phyloP scores from a whole-genome alignment of 2,113 vertebrate species.

The Andinoacara biseriatus region DNA sequence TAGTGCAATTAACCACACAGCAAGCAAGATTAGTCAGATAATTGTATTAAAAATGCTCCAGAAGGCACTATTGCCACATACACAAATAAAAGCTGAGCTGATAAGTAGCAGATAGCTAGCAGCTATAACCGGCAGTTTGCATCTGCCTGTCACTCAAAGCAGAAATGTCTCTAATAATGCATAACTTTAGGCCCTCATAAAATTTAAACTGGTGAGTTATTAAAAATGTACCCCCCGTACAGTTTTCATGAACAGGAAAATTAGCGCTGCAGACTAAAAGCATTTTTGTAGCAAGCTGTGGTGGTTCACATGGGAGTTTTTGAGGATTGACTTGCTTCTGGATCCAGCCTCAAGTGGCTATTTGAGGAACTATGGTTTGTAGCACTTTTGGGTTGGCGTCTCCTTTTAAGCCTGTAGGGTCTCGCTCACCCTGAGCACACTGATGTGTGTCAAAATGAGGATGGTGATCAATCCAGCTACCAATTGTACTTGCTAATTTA shows the following conservation, averaged over 20 bases:
- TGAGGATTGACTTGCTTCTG: not conserved
- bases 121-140: not conserved
- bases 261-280: not conserved
- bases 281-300: not conserved
- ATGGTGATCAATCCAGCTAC: not conserved
- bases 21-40: not conserved
- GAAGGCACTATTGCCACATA: too few species aligned
- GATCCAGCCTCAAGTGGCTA: slow-evolving; percentile 5
- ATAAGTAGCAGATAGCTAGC: not conserved
- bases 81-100: not conserved
- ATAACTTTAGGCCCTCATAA: slow-evolving; percentile 8
- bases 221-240: not conserved
- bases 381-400: not conserved
- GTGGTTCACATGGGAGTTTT: not conserved
- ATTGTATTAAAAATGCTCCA: not conserved
- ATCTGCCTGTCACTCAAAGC: not conserved
- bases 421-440: not conserved
- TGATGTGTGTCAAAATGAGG: not conserved
- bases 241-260: slow-evolving; percentile 10
- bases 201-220: not conserved
- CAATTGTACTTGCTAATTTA: not conserved
- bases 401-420: not conserved
- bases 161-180: not conserved
- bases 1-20: not conserved
- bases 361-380: not conserved